phyloP scores from a whole-genome alignment of 2,113 vertebrate genomes.

The Phrynosoma platyrhinos region DNA sequence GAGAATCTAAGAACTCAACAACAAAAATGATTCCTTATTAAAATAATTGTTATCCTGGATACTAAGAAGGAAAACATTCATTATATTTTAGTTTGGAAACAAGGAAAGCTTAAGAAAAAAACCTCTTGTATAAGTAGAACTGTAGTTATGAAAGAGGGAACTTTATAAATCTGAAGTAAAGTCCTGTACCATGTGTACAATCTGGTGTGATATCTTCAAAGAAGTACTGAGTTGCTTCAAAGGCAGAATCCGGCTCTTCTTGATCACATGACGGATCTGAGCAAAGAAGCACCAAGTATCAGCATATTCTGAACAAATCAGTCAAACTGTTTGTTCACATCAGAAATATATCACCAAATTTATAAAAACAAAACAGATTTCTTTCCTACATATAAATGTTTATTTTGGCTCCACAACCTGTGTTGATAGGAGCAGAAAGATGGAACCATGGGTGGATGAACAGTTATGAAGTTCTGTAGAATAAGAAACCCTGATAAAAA shows the following conservation, averaged over 20 bases:
- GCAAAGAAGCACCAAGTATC: neutral
- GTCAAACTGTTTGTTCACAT: neutral
- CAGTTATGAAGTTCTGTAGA: neutral
- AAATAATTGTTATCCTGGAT: neutral
- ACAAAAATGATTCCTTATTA: neutral
- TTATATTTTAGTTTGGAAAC: neutral
- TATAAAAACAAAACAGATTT: neutral
- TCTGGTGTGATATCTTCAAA: conserved; percentile 98
- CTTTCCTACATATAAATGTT: neutral
- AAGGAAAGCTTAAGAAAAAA: neutral
- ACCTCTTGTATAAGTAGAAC: neutral
- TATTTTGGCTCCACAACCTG: too few relatives aligned
- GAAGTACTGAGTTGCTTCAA: conserved; percentile 98
- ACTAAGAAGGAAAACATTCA: neutral
- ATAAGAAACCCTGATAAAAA: too few relatives aligned
- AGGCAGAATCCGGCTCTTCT: conserved; percentile 96
- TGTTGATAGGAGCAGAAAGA: neutral
- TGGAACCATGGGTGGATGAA: neutral
- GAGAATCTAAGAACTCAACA: neutral
- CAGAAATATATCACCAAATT: neutral
- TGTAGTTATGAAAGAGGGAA: neutral
- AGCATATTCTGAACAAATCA: neutral
- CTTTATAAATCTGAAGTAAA: neutral
- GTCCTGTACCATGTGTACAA: conserved; percentile 86
- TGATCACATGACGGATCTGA: conserved; percentile 86